phyloP scores from a whole-genome alignment of 2,113 vertebrate genomes.

The Garra rufa region DNA sequence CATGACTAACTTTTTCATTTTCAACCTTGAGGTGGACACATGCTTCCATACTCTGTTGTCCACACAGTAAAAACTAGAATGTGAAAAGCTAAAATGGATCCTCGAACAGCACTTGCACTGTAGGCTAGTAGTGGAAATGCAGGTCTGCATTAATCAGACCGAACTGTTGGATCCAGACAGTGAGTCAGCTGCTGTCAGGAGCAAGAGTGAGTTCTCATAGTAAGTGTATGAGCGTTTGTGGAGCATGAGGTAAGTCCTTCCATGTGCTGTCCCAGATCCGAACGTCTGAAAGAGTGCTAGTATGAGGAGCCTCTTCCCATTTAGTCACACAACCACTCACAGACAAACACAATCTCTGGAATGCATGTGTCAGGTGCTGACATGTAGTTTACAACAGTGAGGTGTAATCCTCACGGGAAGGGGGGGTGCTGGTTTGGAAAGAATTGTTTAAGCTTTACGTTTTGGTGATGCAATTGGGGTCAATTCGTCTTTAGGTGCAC shows the following conservation, averaged over 20 bases:
- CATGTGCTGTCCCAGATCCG: constrained; percentile 56
- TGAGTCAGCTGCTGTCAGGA: constrained; percentile 71
- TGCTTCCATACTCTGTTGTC: not conserved
- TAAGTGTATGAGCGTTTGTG: constrained; percentile 64
- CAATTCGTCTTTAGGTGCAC: not conserved
- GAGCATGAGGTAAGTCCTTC: constrained; percentile 75
- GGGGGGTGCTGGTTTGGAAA: not conserved
- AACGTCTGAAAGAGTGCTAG: constrained; percentile 30
- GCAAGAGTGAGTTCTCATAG: constrained; percentile 66
- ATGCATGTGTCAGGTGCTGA: constrained; percentile 44
- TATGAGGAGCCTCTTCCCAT: constrained; percentile 25
- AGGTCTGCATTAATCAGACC: constrained; percentile 26
- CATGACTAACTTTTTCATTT: not conserved
- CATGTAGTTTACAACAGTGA: constrained; percentile 15
- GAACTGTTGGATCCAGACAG: constrained; percentile 62
- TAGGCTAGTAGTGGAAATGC: not conserved
- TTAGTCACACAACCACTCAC: constrained; percentile 27
- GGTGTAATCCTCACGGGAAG: not conserved
- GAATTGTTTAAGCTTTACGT: not conserved
- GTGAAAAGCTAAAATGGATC: not conserved
- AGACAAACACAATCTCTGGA: constrained; percentile 28
- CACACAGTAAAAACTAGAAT: not conserved
- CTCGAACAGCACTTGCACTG: not conserved
- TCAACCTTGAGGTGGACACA: not conserved
- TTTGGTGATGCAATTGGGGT: constrained; percentile 9